Evolutionary conservation across 1,140 invertebrate genomes (phyloP).

Genomic region (Drosophila kepulauana): DNA sequence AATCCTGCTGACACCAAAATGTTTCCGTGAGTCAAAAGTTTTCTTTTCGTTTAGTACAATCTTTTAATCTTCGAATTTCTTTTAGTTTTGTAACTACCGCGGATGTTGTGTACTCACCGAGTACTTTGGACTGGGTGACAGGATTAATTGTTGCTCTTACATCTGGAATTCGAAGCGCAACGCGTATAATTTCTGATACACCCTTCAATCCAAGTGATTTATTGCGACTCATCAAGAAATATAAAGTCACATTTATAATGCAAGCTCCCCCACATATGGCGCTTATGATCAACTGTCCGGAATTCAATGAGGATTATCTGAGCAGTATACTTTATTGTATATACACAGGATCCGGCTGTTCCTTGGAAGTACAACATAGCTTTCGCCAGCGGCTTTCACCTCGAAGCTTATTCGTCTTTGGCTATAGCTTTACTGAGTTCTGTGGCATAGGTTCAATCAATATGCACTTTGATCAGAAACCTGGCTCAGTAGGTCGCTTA

Average conservation of each 20-base stretch:
- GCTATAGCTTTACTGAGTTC: constrained; percentile 7
- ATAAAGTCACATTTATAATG: not conserved
- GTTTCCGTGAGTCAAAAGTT: not conserved
- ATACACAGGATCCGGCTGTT: not conserved
- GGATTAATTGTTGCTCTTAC: not conserved
- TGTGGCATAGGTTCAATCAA: not conserved
- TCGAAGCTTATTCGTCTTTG: not conserved
- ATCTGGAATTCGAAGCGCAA: not conserved
- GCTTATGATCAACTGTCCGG: not conserved
- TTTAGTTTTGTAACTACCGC: not conserved
- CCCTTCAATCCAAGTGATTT: not conserved
- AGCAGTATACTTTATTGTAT: not conserved
- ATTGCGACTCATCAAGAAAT: constrained; percentile 3
- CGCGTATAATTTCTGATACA: not conserved
- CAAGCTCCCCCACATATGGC: not conserved
- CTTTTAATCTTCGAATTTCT: not conserved
- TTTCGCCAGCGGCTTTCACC: not conserved
- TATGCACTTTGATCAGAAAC: not conserved
- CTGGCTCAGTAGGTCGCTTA: constrained; percentile 1
- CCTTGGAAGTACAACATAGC: not conserved
- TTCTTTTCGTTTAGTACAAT: no score
- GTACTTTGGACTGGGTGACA: constrained; percentile 7
- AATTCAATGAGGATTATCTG: not conserved
- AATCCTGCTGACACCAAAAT: not conserved
- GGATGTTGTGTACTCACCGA: not conserved